Evolutionary conservation across 2,888 invertebrate genomes (phyloP).

Genomic region (Cactoblastis cactorum): DNA sequence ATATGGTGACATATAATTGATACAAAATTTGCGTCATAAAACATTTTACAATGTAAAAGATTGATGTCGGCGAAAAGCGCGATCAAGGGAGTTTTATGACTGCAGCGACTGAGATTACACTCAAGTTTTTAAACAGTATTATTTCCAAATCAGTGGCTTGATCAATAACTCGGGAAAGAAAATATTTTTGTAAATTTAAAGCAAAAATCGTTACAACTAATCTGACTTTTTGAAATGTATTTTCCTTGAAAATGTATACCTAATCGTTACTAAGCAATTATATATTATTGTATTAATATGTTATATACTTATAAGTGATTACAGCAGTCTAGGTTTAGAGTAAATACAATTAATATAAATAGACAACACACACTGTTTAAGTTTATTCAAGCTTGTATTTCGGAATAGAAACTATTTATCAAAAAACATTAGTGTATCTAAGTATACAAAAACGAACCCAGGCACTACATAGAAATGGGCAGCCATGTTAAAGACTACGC

Average conservation of each 20-base stretch:
- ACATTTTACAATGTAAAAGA: constrained; percentile 20
- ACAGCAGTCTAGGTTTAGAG: too few species aligned
- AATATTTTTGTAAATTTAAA: constrained; percentile 18
- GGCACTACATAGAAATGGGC: too few species aligned
- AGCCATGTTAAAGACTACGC: too few species aligned
- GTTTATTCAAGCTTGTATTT: too few species aligned
- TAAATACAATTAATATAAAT: too few species aligned
- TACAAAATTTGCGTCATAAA: constrained; percentile 15
- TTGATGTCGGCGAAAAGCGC: constrained; percentile 17
- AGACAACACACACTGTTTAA: too few species aligned
- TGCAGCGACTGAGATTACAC: constrained; percentile 19
- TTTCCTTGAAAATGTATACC: neutral
- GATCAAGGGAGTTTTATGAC: constrained; percentile 22
- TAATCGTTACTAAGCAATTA: too few species aligned
- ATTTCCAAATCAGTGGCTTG: constrained; percentile 24
- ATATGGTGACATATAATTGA: constrained; percentile 12
- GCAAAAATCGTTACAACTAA: neutral
- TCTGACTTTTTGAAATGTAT: neutral
- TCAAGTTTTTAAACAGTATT: constrained; percentile 16
- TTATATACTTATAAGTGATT: too few species aligned
- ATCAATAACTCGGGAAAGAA: constrained; percentile 22
- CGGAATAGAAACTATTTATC: too few species aligned
- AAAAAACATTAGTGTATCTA: too few species aligned
- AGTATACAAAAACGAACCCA: too few species aligned
- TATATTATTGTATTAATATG: too few species aligned